A percentile compares a stretch with the other conserved stretches of the same genome.
phyloP scores from a whole-genome alignment of 2,888 invertebrate genomes.

The Microdon myrmicae region DNA sequence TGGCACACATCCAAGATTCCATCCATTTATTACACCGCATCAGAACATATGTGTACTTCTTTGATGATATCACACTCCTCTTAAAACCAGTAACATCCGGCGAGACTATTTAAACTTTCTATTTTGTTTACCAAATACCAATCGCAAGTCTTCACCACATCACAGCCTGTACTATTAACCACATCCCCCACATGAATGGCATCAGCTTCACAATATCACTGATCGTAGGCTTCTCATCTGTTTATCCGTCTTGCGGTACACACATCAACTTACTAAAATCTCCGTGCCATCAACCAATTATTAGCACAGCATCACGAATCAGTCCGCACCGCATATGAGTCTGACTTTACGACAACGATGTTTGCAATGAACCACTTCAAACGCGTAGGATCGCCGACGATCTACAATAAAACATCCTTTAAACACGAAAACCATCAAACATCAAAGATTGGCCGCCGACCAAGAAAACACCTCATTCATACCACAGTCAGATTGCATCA shows the following conservation, averaged over 20 bases:
- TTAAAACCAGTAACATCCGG: no score
- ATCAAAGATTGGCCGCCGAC: conserved; percentile 42
- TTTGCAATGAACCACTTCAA: conserved; percentile 50
- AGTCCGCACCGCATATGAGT: no score
- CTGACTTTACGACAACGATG: conserved; percentile 43
- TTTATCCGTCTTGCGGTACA: conserved; percentile 34
- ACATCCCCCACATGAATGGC: conserved; percentile 48
- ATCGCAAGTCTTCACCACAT: no score
- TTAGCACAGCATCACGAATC: conserved; percentile 49
- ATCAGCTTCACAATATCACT: not conserved
- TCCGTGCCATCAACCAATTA: conserved; percentile 40
- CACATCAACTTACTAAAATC: conserved; percentile 24
- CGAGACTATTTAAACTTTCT: no score
- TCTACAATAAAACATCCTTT: conserved; percentile 50
- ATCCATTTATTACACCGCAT: no score
- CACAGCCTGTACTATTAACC: conserved; percentile 34
- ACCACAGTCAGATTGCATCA: conserved; percentile 34
- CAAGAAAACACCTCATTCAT: conserved; percentile 49
- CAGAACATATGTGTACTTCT: no score
- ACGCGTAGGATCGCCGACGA: conserved; percentile 19
- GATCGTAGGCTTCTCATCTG: conserved; percentile 21
- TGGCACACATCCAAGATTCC: no score
- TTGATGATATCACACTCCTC: no score
- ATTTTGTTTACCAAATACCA: no score
- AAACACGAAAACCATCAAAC: conserved; percentile 50